Percentiles rank a stretch among this genome's conserved stretches.
Conservation (phyloP, 1,140 invertebrate genomes). For the Drosophila teissieri region DNA sequence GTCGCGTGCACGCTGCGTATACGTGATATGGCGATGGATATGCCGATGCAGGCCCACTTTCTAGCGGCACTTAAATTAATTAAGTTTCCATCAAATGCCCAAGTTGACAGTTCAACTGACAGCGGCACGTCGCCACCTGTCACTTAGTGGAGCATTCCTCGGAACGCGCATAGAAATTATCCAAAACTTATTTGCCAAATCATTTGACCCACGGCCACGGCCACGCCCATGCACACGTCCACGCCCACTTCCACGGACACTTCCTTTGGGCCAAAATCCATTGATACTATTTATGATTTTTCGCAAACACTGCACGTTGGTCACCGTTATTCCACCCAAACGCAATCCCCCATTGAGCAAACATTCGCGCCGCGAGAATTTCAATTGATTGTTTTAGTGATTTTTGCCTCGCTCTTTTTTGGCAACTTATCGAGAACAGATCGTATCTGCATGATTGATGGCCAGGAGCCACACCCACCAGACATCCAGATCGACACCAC, state of each 20-base stretch:
- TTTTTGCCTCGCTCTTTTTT: slow-evolving; percentile 32
- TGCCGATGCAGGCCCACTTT: slow-evolving; percentile 60
- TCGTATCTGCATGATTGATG: slow-evolving; percentile 77
- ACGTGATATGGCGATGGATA: slow-evolving; percentile 51
- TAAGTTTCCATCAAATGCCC: slow-evolving; percentile 60
- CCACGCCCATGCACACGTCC: slow-evolving; percentile 2
- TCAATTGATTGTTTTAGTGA: slow-evolving; percentile 55
- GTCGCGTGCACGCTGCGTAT: slow-evolving; percentile 65
- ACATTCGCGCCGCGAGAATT: slow-evolving; percentile 53
- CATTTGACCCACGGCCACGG: slow-evolving; percentile 17
- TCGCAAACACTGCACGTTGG: slow-evolving; percentile 64
- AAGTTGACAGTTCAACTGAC: slow-evolving; percentile 51
- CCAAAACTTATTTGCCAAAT: slow-evolving; percentile 11
- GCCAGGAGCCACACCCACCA: slow-evolving; percentile 42
- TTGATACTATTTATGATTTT: slow-evolving; percentile 37
- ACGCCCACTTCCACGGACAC: slow-evolving; percentile 20
- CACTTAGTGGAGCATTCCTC: slow-evolving; percentile 64
- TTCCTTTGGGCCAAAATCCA: slow-evolving; percentile 41
- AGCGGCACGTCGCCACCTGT: slow-evolving; percentile 63
- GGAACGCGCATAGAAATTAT: slow-evolving; percentile 54
- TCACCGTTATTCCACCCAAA: slow-evolving; percentile 69
- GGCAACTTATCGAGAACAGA: slow-evolving; percentile 63
- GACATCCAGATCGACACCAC: slow-evolving; percentile 27
- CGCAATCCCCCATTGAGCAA: slow-evolving; percentile 45
- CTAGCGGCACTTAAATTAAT: slow-evolving; percentile 69